Evolutionary conservation across 2,797 vertebrate species (phyloP), one percentile per base, ranked within the genome.

Genomic region (Echeneis naucrates): DNA sequence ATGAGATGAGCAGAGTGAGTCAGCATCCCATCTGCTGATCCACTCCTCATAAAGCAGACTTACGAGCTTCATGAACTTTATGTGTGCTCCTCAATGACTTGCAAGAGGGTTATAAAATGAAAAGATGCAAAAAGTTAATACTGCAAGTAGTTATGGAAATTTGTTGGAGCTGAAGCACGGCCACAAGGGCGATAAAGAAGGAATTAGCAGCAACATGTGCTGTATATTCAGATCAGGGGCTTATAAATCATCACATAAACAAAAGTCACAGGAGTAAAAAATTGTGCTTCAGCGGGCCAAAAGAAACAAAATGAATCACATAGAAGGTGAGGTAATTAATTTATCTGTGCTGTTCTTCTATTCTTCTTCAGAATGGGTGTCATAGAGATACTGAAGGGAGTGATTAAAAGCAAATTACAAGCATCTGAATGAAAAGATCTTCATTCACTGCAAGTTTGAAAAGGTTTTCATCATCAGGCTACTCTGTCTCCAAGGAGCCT

Each of bases 1-100:
- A 33, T 58, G 42, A 74, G 63, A 55, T 1, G 6, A 65, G 69
- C 57, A 1, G 44, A 63, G 77, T 83, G 85, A 91, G 85, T 91
- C 89, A 88, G 86, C 81, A 61, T 53, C 88, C 80, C 79, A 84
- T 88, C 87, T 89, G 83, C 82, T 84, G 81, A 84, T 82, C 66
- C 79, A 58, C 68, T 66, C 76, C 71, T 69, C 65, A 12, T 88
- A 85, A 88, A 89, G 64, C 42, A 82, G 71, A 88, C 73, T 92
- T 89, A 92, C 27, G 76, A 79, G 82, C 63, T 61, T 79, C 61
- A 55, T 88, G 76, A 73, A 90, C 78, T 83, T 88, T 86, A 85
- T 80, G 69, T 79, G 68, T 73, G 26, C 72, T 78, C 80, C 80
- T 87, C 77, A 78, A 73, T 60, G 77, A 79, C 79, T 75, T 87